Conservation (phyloP, 2,888 invertebrate species). For the Boloria euphrosyne region DNA sequence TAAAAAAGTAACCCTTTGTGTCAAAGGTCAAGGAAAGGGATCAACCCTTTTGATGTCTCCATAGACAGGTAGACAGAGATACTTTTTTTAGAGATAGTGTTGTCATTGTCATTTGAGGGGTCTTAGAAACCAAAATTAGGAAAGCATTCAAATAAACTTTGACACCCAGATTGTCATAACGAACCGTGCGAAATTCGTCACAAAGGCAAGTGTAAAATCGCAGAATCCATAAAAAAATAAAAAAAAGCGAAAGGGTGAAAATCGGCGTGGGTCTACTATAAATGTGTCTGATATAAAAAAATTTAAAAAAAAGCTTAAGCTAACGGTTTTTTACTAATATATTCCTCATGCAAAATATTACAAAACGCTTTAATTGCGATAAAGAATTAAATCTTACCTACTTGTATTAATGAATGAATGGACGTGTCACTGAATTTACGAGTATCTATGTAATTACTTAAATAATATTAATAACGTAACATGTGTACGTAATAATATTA, state of each 20-base stretch:
- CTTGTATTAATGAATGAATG: too few relatives aligned
- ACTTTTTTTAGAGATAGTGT: slow-evolving; percentile 61
- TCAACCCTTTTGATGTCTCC: slow-evolving; percentile 65
- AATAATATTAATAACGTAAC: too few relatives aligned
- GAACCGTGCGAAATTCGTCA: slow-evolving; percentile 78
- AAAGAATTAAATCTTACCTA: too few relatives aligned
- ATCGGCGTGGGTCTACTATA: slow-evolving; percentile 30
- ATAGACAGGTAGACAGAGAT: slow-evolving; percentile 61
- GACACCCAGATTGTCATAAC: slow-evolving; percentile 64
- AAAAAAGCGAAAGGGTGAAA: slow-evolving; percentile 56
- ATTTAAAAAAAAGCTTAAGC: slow-evolving; percentile 31
- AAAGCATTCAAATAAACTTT: slow-evolving; percentile 69
- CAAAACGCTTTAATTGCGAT: background rate
- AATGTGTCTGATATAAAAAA: slow-evolving; percentile 24
- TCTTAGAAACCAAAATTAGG: slow-evolving; percentile 75
- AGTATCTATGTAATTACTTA: too few relatives aligned
- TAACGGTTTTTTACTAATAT: slow-evolving; percentile 35
- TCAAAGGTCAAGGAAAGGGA: slow-evolving; percentile 69
- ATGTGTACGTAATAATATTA: too few relatives aligned
- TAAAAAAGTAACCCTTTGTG: slow-evolving; percentile 54
- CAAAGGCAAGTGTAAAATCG: slow-evolving; percentile 53
- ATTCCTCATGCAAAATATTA: slow-evolving; percentile 10
- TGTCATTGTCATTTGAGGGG: slow-evolving; percentile 62
- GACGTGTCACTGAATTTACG: too few relatives aligned
- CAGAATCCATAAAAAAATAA: slow-evolving; percentile 45